Percentiles rank a stretch among this genome's conserved stretches.
These are phyloP conservation scores for Otis tarda DNA, from an alignment of 2,113 vertebrate genomes.

Conservation along the genomic window DNA sequence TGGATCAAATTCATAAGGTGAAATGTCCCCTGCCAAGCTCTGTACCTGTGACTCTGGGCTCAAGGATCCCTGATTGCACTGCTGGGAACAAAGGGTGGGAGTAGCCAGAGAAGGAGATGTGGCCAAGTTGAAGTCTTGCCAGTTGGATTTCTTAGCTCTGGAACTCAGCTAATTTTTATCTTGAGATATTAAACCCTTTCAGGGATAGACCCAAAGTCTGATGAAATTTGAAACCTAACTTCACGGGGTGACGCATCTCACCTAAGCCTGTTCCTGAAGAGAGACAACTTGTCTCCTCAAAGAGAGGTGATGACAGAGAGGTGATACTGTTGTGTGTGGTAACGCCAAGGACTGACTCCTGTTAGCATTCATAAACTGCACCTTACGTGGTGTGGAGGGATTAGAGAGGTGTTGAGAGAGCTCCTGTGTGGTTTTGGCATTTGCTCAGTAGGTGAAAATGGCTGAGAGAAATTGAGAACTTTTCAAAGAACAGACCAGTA, in stretches of 20 bases:
- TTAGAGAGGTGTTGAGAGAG: neutral
- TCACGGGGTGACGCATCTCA: rapidly evolving
- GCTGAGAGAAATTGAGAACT: neutral
- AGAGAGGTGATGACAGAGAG: neutral
- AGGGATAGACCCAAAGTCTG: neutral
- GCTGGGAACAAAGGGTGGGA: neutral
- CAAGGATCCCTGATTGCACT: neutral
- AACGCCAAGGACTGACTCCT: neutral
- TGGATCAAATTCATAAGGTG: neutral
- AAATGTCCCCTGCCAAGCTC: neutral
- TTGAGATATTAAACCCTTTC: neutral
- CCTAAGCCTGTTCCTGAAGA: neutral
- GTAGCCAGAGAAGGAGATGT: neutral
- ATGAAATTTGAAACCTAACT: neutral
- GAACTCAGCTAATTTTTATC: neutral
- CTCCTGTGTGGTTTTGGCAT: neutral
- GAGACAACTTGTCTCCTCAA: neutral
- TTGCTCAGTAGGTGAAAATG: neutral
- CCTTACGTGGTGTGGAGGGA: neutral
- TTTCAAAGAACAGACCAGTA: neutral
- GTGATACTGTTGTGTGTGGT: neutral
- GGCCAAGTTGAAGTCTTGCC: neutral
- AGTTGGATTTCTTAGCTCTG: neutral
- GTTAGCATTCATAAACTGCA: neutral
- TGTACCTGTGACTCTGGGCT: neutral